Evolutionary conservation across 2,797 vertebrate species (phyloP).

Genomic region (Trichosurus vulpecula): DNA sequence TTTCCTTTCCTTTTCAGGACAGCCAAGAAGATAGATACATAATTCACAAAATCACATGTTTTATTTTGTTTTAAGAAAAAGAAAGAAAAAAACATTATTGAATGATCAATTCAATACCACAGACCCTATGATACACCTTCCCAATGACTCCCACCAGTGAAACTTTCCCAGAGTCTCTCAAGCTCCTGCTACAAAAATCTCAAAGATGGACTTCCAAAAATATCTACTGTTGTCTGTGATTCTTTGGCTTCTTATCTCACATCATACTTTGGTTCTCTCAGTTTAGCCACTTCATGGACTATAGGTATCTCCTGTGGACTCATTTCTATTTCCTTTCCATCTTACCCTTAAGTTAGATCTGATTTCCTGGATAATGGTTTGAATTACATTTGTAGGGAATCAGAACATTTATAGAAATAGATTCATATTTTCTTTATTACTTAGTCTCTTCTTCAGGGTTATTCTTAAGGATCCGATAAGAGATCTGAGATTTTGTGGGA

Average conservation of each 20-base stretch:
- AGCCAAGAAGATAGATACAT: not conserved
- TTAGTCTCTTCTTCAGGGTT: not conserved
- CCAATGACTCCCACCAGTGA: not conserved
- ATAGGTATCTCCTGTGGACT: not conserved
- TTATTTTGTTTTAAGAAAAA: not conserved
- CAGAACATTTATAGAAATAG: not conserved
- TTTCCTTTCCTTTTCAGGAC: not conserved
- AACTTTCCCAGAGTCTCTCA: not conserved
- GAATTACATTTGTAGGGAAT: not conserved
- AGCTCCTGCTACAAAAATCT: not conserved
- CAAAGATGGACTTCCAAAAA: not conserved
- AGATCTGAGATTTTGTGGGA: constrained; percentile 30
- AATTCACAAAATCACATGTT: not conserved
- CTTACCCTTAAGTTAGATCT: not conserved
- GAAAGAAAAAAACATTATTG: not conserved
- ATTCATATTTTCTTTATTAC: not conserved
- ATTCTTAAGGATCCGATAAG: constrained; percentile 28
- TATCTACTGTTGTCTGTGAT: not conserved
- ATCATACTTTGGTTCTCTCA: not conserved
- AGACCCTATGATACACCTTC: not conserved
- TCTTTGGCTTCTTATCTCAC: not conserved
- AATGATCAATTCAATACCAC: not conserved
- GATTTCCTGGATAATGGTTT: not conserved
- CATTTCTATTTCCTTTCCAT: not conserved
- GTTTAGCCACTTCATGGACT: not conserved